Conservation (phyloP, 2,113 vertebrate genomes). For the Xenopus borealis region DNA sequence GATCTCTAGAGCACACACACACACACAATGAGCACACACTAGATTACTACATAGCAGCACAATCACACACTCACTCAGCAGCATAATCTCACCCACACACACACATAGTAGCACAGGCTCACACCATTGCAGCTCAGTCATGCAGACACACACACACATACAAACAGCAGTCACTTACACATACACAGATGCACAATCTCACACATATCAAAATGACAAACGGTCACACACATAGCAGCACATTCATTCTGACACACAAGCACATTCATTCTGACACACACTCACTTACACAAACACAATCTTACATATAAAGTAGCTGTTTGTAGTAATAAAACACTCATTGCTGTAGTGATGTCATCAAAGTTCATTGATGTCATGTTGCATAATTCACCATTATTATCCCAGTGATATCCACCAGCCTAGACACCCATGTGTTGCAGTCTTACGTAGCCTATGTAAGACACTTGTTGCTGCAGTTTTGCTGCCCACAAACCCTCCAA, state of each 20-base stretch:
- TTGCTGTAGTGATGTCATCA: no score
- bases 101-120: background rate
- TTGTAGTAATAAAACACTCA: background rate
- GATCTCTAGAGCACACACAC: slow-evolving; percentile 28
- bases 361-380: no score
- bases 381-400: no score
- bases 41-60: background rate
- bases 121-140: no score
- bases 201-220: background rate
- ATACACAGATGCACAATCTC: no score
- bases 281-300: background rate
- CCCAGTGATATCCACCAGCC: no score
- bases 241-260: background rate
- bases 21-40: background rate
- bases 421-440: no score
- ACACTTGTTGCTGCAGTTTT: no score
- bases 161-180: no score
- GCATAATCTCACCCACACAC: background rate
- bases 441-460: no score
- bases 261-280: background rate
- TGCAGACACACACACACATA: no score
- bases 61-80: background rate
- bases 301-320: background rate
- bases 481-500: no score
- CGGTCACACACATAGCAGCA: background rate